Base-by-base conservation (phyloP, 2,113 vertebrate species). In the Murina feae region DNA sequence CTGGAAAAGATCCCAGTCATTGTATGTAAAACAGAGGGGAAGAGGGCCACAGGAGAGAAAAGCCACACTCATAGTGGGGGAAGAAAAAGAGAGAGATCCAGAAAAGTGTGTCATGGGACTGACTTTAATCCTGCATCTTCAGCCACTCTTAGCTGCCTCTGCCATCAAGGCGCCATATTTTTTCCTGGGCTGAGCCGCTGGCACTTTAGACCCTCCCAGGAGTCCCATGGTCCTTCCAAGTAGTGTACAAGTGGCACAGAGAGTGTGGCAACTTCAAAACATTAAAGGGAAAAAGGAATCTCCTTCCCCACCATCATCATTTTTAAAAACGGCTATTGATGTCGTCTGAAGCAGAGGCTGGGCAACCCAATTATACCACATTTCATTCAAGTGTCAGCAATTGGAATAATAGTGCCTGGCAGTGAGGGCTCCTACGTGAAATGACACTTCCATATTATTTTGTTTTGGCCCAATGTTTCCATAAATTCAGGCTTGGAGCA, bases 311-410 rank as follows among this genome's bases (percentile, higher is more conserved):
- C 95, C 94, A 97, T 97, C 96, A 97, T 98, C 97, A 96, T 98
- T 98, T 98, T 98, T 97, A 97, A 98, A 98, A 97, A 98, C 91
- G 91, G 92, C 94, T 97, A 98, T 97, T 98, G 97, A 98, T 97
- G 97, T 98, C 85, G 83, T 97, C 97, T 95, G 95, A 96, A 98
- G 97, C 90, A 60, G 95, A 97, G 89, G 95, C 95, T 97, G 60
- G 81, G 97, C 98, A 97, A 96, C 96, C 97, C 97, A 98, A 97
- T 98, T 97, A 98, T 96, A 97, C 95, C 97, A 98, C 95, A 98
- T 98, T 98, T 98, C 97, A 98, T 98, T 98, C 96, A 97, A 97
- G 96, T 98, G 97, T 98, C 97, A 98, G 97, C 97, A 97, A 97
- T 92, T 98, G 97, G 96, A 98, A 98, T 98, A 98, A 98, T 94